Conservation (phyloP, 2,797 vertebrate species). For the Forpus xanthops region DNA sequence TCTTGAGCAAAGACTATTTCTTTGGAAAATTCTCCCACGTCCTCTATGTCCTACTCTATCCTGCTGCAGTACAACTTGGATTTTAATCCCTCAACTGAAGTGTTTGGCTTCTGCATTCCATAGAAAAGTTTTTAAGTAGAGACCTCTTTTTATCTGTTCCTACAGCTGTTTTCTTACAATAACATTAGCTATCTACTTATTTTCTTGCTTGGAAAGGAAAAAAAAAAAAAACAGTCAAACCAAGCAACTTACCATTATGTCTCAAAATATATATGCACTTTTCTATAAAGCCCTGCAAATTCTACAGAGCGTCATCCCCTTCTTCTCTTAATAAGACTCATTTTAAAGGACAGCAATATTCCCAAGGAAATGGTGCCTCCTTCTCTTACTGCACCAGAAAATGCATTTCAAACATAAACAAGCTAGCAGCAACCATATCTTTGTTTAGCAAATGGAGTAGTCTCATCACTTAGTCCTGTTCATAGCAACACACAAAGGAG, state of each 20-base stretch:
- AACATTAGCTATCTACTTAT: constrained; percentile 45
- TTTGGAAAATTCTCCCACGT: not conserved
- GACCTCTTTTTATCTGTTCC: constrained; percentile 43
- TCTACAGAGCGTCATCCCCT: not conserved
- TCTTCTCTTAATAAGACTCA: constrained; percentile 25
- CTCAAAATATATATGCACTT: not conserved
- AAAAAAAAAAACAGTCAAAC: not conserved
- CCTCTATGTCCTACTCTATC: not conserved
- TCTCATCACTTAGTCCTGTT: constrained; percentile 73
- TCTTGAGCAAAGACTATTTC: constrained; percentile 3
- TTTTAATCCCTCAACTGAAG: constrained; percentile 38
- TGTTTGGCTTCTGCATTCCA: not conserved
- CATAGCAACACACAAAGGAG: constrained; percentile 77
- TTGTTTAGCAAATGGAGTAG: constrained; percentile 73
- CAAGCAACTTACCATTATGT: not conserved
- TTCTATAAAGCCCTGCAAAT: constrained; percentile 25
- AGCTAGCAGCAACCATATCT: constrained; percentile 70
- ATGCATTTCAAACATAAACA: constrained; percentile 66
- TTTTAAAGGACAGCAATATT: constrained; percentile 53
- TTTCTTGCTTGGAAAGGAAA: not conserved
- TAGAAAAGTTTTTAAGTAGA: constrained; percentile 37
- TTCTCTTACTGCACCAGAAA: constrained; percentile 59
- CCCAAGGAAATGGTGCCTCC: constrained; percentile 34
- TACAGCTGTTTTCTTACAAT: constrained; percentile 46
- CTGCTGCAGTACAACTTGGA: constrained; percentile 15